Evolutionary conservation across 2,113 vertebrate species (phyloP), one percentile per base, ranked within the genome.

Genomic region (Scomber colias): DNA sequence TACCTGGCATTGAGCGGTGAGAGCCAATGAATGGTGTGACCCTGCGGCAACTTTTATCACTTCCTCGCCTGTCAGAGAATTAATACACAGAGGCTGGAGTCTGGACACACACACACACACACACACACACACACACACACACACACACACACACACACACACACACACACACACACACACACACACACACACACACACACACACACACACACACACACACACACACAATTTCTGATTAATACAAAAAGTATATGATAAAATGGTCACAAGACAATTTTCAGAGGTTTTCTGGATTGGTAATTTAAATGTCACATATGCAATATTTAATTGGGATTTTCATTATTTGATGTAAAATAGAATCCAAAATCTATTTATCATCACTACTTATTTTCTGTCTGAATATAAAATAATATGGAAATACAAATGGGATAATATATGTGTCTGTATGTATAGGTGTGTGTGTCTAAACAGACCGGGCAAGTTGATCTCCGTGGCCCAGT

Each of bases 61-160:
- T 91, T 99, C 97, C 91, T 97, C 96, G 17, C 96, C 96, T 71
- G 95, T 97, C 77, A 99, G 91, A 85, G 95, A 95, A 90, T 99
- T 97, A 77, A 99, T 96, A 84, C 97, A 98, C 4, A 98, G 64
- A 11, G 98, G 98, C 71, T 99, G 98, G 81, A 99, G 96, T 87
- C 98, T 99, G 90, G 27, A 78, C 81, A 86, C 27, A 30, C 24
- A 27, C 24, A 27, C 1, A 27, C 24, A 2, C 24, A 61, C n/a
- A 54, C 1, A 27, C 2, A 27, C 2, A 27, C 24, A 91, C 69
- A 74, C n/a, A 80, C 16, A 55, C 31, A 62, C 63, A 61, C n/a
- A 54, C 31, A 27, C 2, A 27, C 24, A 91, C 69, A 74, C n/a
- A 80, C 16, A 55, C 31, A 62, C 63, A 61, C n/a, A 54, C 31